phyloP scores from a whole-genome alignment of 2,888 invertebrate species.

The Colostygia pectinataria region DNA sequence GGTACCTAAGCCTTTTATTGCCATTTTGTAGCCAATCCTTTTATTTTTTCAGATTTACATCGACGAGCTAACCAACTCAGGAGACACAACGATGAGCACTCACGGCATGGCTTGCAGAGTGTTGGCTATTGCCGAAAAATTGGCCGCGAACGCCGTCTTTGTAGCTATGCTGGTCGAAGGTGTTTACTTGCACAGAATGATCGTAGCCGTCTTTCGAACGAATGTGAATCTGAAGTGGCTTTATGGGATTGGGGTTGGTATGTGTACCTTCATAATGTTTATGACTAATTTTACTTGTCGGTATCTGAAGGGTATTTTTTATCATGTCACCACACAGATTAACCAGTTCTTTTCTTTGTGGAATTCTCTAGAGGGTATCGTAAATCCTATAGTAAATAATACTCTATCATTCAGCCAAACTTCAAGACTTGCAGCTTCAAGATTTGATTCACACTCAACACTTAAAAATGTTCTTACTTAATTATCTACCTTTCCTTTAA shows the following conservation, averaged over 20 bases:
- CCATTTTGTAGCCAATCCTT: neutral
- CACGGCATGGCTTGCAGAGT: slow-evolving; percentile 80
- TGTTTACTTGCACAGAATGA: slow-evolving; percentile 85
- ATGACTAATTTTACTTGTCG: too few relatives aligned
- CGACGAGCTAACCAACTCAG: slow-evolving; percentile 75
- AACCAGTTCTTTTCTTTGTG: too few relatives aligned
- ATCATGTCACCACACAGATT: too few relatives aligned
- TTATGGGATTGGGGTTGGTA: slow-evolving; percentile 73
- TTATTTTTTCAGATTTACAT: slow-evolving; percentile 69
- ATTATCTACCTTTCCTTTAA: too few relatives aligned
- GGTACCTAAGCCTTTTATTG: too few relatives aligned
- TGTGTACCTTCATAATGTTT: neutral
- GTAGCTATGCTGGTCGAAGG: slow-evolving; percentile 87
- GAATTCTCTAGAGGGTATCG: too few relatives aligned
- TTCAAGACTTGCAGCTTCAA: too few relatives aligned
- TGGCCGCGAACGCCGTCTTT: slow-evolving; percentile 84
- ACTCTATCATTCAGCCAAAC: too few relatives aligned
- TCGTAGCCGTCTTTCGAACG: slow-evolving; percentile 85
- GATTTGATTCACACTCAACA: too few relatives aligned
- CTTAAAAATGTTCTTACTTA: too few relatives aligned
- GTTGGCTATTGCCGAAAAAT: slow-evolving; percentile 79
- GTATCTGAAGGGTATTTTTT: too few relatives aligned
- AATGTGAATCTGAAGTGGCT: slow-evolving; percentile 77
- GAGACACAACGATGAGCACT: slow-evolving; percentile 72
- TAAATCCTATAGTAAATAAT: too few relatives aligned